Percentiles rank a stretch among this genome's conserved stretches.
Conservation (phyloP, 1,140 invertebrate genomes). For the Monochamus saltuarius region DNA sequence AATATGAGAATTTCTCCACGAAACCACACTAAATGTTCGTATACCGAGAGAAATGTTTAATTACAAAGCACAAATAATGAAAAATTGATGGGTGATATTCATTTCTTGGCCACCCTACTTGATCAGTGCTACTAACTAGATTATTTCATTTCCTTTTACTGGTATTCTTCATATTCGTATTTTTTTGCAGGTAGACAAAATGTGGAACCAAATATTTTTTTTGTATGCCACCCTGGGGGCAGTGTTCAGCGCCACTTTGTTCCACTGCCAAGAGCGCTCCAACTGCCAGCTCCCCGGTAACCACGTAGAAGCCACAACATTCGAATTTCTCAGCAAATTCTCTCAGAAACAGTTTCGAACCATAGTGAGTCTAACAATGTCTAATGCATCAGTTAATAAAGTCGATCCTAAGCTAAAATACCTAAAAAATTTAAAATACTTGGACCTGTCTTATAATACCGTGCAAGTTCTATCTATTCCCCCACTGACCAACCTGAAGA, state of each 20-base stretch:
- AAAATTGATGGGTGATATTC: too few species aligned
- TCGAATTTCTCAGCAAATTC: constrained; percentile 37
- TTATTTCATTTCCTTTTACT: too few species aligned
- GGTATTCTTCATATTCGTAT: not conserved
- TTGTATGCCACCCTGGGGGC: constrained; percentile 15
- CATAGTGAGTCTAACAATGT: constrained; percentile 31
- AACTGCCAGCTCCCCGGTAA: constrained; percentile 21
- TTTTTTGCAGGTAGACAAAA: constrained; percentile 28
- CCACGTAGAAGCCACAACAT: constrained; percentile 25
- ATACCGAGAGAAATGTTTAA: too few species aligned
- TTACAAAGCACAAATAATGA: too few species aligned
- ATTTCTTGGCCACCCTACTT: too few species aligned
- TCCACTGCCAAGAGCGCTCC: constrained; percentile 31
- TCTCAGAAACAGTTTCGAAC: constrained; percentile 30
- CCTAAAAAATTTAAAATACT: constrained; percentile 42
- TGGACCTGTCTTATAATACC: constrained; percentile 61
- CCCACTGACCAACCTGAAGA: constrained; percentile 58
- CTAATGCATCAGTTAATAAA: constrained; percentile 32
- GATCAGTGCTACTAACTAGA: too few species aligned
- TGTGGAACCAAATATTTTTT: constrained; percentile 23
- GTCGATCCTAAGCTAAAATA: constrained; percentile 39
- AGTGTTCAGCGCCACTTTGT: constrained; percentile 13
- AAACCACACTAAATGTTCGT: too few species aligned
- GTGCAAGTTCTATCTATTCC: constrained; percentile 59
- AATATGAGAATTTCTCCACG: too few species aligned